Conservation (phyloP, 2,888 invertebrate species). For the Drosophila parthenogenetica region DNA sequence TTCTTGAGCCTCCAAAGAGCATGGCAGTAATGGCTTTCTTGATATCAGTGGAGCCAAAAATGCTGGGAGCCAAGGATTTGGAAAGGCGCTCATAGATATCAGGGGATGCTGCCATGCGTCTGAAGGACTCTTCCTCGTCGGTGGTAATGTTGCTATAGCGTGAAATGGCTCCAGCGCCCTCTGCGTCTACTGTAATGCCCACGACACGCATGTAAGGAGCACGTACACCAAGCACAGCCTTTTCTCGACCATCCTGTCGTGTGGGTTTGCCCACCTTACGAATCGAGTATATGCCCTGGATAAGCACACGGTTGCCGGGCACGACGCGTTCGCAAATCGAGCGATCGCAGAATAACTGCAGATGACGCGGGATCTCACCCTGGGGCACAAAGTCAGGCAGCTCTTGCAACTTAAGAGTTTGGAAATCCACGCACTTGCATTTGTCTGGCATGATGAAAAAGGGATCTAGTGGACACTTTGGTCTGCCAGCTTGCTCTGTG, state of each 20-base stretch:
- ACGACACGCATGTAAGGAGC: conserved; percentile 97
- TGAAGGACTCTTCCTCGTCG: conserved; percentile 88
- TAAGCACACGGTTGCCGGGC: conserved; percentile 96
- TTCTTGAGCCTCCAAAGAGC: conserved; percentile 96
- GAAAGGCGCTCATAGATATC: conserved; percentile 96
- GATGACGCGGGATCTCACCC: conserved; percentile 98
- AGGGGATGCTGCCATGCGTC: conserved; percentile 92
- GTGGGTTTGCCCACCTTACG: conserved; percentile 90
- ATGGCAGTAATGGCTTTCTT: conserved; percentile 98
- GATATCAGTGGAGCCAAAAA: conserved; percentile 96
- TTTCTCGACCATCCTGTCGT: conserved; percentile 90
- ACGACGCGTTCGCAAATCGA: conserved; percentile 96
- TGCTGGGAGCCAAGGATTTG: conserved; percentile 97
- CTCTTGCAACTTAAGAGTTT: conserved; percentile 98
- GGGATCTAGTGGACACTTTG: conserved; percentile 98
- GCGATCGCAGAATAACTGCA: conserved; percentile 97
- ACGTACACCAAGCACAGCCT: conserved; percentile 94
- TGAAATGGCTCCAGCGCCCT: conserved; percentile 89
- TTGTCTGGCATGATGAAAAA: conserved; percentile 99
- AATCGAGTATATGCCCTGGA: conserved; percentile 98
- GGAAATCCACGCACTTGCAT: conserved; percentile 98
- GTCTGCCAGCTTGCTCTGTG: conserved; percentile 96
- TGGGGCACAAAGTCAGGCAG: conserved; percentile 95
- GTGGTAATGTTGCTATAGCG: conserved; percentile 86
- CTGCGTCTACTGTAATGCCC: conserved; percentile 94